Conservation (phyloP, 2,797 vertebrate genomes). For the Neoniphon sammara region DNA sequence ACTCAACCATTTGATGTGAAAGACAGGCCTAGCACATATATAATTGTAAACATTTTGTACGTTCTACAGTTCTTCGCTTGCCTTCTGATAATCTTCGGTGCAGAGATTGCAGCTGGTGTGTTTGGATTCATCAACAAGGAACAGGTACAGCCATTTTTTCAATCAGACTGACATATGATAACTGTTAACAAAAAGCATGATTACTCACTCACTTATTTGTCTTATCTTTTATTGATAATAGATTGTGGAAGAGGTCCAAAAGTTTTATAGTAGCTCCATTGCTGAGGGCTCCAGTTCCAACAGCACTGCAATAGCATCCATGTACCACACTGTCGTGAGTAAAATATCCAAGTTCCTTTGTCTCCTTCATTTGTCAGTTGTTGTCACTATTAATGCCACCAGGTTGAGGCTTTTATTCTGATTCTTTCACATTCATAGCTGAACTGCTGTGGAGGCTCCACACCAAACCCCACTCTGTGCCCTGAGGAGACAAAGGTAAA, state of each 20-base stretch:
- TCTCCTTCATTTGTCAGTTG: background rate
- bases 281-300: constrained; percentile 69
- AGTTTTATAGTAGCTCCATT: constrained; percentile 86
- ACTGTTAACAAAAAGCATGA: background rate
- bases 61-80: constrained; percentile 92
- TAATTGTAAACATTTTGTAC: background rate
- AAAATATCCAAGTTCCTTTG: background rate
- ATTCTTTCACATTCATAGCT: constrained; percentile 68
- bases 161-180: background rate
- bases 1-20: background rate
- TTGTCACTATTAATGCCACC: background rate
- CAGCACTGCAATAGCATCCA: constrained; percentile 75
- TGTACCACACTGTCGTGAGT: constrained; percentile 88
- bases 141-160: constrained; percentile 75
- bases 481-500: constrained; percentile 60
- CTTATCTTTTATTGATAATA: constrained; percentile 59
- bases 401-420: background rate
- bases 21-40: background rate
- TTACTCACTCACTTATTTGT: background rate
- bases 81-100: constrained; percentile 95
- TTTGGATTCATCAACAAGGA: constrained; percentile 95
- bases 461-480: constrained; percentile 50
- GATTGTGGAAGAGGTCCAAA: constrained; percentile 90
- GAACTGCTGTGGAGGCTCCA: constrained; percentile 75
- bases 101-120: constrained; percentile 93